Base-by-base conservation (phyloP, 2,888 invertebrate genomes). In the Eudasyphora cyanicolor region DNA sequence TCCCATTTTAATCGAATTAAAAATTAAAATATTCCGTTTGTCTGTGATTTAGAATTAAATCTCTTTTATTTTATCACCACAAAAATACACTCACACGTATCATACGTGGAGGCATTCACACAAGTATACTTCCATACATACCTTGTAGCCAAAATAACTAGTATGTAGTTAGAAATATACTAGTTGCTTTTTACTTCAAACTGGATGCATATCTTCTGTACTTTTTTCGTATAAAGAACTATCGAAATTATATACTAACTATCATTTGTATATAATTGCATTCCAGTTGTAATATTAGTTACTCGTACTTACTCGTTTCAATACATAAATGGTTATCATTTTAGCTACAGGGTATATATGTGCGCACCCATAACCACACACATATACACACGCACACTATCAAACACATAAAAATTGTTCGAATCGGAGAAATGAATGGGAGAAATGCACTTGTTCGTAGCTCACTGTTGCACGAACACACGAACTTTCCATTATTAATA, bases 401-500 rank as follows among this genome's bases (percentile, higher is more conserved):
- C 51, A 57, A n/a, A 57, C 32, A 19, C 38, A 38, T 38, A 32
- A 24, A 57, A 57, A 57, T 57, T 24, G 19, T 6, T 19, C 57
- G 19, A 17, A n/a, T n/a, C n/a, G n/a, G n/a, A 8, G 32, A n/a
- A 29, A 29, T 14, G 60, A 29, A n/a, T 29, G 4, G 57, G 57
- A 24, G 49, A 49, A 32, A 51, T 49, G 7, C 54, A 21, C 14
- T 32, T 8, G 29, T 8, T 29, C 27, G 69, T 49, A n/a, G n/a
- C n/a, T 35, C 35, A 35, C 71, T 45, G 71, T 71, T 38, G 54
- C 71, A 38, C 54, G 29, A 38, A 54, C 38, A 76, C n/a, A 51
- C 54, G 51, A 69, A 78, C 69, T 73, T 74, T 82, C 77, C 49
- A 78, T 82, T 77, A 82, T 82, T 82, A 82, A 82, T 82, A 82